Percentiles rank a stretch among this genome's conserved stretches.
phyloP scores from a whole-genome alignment of 2,888 invertebrate genomes.

The Dichetophora obliterata region DNA sequence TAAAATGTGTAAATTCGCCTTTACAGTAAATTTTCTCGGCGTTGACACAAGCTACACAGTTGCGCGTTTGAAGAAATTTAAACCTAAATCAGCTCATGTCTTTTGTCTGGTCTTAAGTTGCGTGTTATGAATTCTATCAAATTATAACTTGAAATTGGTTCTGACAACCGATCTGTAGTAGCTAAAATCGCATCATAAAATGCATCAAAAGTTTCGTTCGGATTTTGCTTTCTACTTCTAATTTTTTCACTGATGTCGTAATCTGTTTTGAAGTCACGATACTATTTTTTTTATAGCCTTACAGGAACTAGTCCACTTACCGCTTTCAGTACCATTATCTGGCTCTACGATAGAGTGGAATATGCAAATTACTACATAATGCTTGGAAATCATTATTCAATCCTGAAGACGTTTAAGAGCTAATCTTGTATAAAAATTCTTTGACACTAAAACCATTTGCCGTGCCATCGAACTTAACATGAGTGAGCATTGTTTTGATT shows the following conservation, averaged over 20 bases:
- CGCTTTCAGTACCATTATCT: constrained; percentile 19
- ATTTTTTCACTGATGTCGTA: not conserved
- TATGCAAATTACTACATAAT: constrained; percentile 7
- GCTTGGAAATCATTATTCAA: not conserved
- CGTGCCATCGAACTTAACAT: not conserved
- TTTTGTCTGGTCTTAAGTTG: not conserved
- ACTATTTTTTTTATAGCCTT: not conserved
- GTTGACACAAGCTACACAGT: not conserved
- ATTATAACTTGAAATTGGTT: not conserved
- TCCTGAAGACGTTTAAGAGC: not conserved
- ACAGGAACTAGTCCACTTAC: not conserved
- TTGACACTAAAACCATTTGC: not conserved
- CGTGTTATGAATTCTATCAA: not conserved
- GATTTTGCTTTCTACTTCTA: not conserved
- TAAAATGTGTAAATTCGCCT: too few relatives aligned
- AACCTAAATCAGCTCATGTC: not conserved
- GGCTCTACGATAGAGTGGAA: constrained; percentile 2
- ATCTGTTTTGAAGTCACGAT: not conserved
- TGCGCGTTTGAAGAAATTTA: not conserved
- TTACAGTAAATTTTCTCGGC: not conserved
- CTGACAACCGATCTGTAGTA: not conserved
- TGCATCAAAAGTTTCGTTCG: not conserved
- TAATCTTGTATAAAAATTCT: constrained; percentile 1
- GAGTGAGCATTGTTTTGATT: too few relatives aligned
- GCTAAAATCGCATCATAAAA: not conserved